A percentile compares a stretch with the other conserved stretches of the same genome.
Evolutionary conservation across 92 coral and sea anemone species (phyloP).

Genomic region (Zoanthus sansibaricus): DNA sequence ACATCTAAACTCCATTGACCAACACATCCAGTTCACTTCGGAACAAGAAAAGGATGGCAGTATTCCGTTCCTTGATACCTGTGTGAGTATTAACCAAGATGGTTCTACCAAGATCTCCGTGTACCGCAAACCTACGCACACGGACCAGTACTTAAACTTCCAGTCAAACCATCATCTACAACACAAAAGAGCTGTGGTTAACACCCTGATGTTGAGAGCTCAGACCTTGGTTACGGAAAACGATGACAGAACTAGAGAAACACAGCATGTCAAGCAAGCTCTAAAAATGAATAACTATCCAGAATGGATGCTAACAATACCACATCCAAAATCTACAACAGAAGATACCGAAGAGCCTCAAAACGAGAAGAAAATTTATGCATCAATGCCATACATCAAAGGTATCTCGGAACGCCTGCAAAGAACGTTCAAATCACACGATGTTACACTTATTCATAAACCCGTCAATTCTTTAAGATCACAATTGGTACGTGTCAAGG

Average conservation of each 20-base stretch:
- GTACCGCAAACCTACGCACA: constrained; percentile 50
- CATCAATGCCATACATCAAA: constrained; percentile 26
- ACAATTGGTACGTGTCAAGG: no score
- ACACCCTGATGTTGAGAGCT: constrained; percentile 50
- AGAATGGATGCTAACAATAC: constrained; percentile 49
- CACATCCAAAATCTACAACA: constrained; percentile 42
- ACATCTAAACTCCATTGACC: constrained; percentile 42
- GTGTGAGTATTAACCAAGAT: constrained; percentile 41
- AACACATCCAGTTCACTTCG: constrained; percentile 48
- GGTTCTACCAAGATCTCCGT: constrained; percentile 46
- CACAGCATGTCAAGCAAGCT: constrained; percentile 52
- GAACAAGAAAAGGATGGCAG: constrained; percentile 52
- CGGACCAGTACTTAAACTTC: constrained; percentile 33
- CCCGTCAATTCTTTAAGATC: no score
- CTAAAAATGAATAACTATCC: constrained; percentile 52
- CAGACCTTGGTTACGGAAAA: constrained; percentile 52
- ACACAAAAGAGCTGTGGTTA: constrained; percentile 52
- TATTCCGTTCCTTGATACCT: constrained; percentile 53
- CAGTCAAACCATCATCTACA: constrained; percentile 36
- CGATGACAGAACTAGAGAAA: constrained; percentile 33
- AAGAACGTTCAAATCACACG: no score
- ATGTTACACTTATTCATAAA: no score
- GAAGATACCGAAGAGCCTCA: constrained; percentile 46
- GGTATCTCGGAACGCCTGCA: no score
- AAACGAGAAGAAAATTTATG: constrained; percentile 44